phyloP scores from a whole-genome alignment of 1,140 invertebrate genomes.

The Drosophila arizonae region DNA sequence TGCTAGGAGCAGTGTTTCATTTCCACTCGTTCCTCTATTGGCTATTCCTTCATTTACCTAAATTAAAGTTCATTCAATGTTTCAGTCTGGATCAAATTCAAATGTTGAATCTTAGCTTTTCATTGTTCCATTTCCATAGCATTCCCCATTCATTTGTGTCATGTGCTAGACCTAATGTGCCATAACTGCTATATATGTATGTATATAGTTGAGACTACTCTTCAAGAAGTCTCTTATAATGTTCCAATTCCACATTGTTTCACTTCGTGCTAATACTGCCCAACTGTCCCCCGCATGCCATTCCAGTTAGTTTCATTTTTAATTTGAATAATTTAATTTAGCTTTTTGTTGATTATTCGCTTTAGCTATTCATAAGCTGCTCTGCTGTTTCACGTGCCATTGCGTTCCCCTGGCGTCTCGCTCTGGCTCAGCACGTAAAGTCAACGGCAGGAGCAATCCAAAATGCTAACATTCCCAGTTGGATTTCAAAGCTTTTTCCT shows the following conservation, averaged over 20 bases:
- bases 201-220: no score
- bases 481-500: conserved; percentile 19
- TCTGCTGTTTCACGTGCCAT: conserved; percentile 5
- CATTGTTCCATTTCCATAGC: not conserved
- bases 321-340: conserved; percentile 6
- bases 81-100: no score
- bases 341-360: conserved; percentile 1
- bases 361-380: conserved; percentile 5
- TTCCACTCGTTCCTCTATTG: not conserved
- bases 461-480: conserved; percentile 39
- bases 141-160: no score
- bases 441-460: conserved; percentile 15
- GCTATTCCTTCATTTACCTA: not conserved
- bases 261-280: no score
- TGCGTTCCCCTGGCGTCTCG: conserved; percentile 6
- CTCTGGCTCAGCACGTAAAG: conserved; percentile 34
- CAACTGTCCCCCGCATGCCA: no score
- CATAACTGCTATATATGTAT: no score
- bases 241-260: no score
- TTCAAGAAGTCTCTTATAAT: no score
- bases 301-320: not conserved
- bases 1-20: not conserved
- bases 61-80: no score
- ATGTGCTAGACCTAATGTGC: no score
- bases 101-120: not conserved